Percentiles rank a stretch among this genome's conserved stretches.
Evolutionary conservation across 2,888 invertebrate genomes (phyloP).

Genomic region (Harpalus rubripes): DNA sequence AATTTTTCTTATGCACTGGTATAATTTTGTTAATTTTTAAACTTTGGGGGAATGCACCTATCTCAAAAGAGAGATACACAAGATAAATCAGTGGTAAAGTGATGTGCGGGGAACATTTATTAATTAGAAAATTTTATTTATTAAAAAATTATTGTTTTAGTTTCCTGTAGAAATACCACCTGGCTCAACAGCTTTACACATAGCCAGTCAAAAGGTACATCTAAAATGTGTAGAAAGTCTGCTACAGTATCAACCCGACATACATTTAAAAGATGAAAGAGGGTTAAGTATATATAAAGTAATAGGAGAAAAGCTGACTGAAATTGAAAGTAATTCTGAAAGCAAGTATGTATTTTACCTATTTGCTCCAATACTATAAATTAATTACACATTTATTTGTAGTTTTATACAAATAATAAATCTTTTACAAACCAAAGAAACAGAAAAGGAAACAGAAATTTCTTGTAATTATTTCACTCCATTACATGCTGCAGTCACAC

Average conservation of each 20-base stretch:
- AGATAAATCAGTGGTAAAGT: neutral
- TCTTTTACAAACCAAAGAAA: constrained; percentile 6
- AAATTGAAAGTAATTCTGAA: constrained; percentile 69
- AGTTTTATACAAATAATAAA: constrained; percentile 58
- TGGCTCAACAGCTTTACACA: constrained; percentile 82
- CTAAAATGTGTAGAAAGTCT: constrained; percentile 78
- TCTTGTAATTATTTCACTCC: constrained; percentile 74
- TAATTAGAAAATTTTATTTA: neutral
- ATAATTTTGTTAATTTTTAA: constrained; percentile 1
- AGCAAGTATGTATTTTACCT: constrained; percentile 33
- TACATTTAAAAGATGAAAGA: constrained; percentile 76
- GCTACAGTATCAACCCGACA: constrained; percentile 78
- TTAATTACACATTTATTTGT: neutral
- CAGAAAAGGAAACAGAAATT: neutral
- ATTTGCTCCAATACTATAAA: neutral
- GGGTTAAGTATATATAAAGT: constrained; percentile 79
- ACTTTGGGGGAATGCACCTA: neutral
- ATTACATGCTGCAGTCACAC: constrained; percentile 79
- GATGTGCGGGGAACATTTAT: neutral
- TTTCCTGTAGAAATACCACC: constrained; percentile 76
- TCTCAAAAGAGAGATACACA: neutral
- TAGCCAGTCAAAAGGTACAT: constrained; percentile 79
- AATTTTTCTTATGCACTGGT: neutral
- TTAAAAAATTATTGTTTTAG: constrained; percentile 74
- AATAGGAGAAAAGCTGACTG: constrained; percentile 75